Evolutionary conservation across 2,888 invertebrate genomes (phyloP).

Genomic region (Andrena dorsata): DNA sequence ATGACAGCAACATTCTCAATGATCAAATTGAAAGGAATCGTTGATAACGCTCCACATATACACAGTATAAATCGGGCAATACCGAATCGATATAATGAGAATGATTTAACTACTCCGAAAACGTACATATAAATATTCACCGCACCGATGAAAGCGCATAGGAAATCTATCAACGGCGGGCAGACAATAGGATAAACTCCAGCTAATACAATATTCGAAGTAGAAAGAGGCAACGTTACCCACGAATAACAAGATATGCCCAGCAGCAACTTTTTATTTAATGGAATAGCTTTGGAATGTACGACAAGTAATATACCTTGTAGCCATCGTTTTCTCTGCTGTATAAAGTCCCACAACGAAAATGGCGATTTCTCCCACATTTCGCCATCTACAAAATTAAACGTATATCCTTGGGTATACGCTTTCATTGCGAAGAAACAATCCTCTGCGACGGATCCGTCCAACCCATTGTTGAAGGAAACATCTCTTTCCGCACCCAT

Average conservation of each 20-base stretch:
- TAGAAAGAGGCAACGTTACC: conserved; percentile 97
- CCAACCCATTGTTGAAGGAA: conserved; percentile 97
- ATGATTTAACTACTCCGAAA: conserved; percentile 98
- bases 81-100: conserved; percentile 95
- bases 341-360: conserved; percentile 96
- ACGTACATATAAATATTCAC: conserved; percentile 99
- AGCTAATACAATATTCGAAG: conserved; percentile 95
- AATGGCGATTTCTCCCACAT: conserved; percentile 99
- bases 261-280: conserved; percentile 92
- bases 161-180: conserved; percentile 92
- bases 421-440: conserved; percentile 99
- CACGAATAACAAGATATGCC: conserved; percentile 97
- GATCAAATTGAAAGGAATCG: conserved; percentile 96
- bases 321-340: conserved; percentile 98
- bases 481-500: conserved; percentile 95
- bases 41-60: conserved; percentile 93
- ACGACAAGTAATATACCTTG: conserved; percentile 96
- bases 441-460: conserved; percentile 99
- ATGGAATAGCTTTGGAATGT: conserved; percentile 93
- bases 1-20: conserved; percentile 98
- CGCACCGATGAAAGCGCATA: conserved; percentile 96
- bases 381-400: conserved; percentile 98
- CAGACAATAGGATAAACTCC: conserved; percentile 95
- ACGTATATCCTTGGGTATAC: conserved; percentile 94
- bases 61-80: conserved; percentile 91